Evolutionary conservation across 2,113 vertebrate species (phyloP), one percentile per base, ranked within the genome.

Genomic region (Hippocampus guttulatus): DNA sequence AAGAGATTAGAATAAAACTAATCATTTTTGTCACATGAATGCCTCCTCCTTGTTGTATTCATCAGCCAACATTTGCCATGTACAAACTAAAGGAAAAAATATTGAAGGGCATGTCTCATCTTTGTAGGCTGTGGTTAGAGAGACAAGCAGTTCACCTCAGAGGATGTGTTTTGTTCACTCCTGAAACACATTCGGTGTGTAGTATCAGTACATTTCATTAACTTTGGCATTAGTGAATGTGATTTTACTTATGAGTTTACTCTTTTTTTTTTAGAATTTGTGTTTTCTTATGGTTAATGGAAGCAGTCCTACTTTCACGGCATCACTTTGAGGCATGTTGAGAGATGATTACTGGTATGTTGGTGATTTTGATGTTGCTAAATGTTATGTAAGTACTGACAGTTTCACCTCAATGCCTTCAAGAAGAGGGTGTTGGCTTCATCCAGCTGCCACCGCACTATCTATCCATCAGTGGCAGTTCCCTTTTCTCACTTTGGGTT

Each of bases 381-480:
- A 69, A 70, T 70, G 41, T 73, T 58, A 73, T 71, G 33, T 57
- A 65, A 67, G 33, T 27, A 54, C 70, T 58, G 62, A 70, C 79
- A 77, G 84, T 86, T 71, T 88, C 71, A 74, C 82, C 57, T 76
- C 60, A 65, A 57, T 75, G 82, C 82, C 77, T 76, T 78, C 45
- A 75, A 84, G 73, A 81, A 69, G 38, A 72, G 88, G 75, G 80
- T 86, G 89, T 83, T 73, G 60, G 62, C 78, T 64, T 71, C 76
- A 80, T 89, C 87, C 87, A 88, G 88, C 85, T 89, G 89, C 83
- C 67, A 45, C 67, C 23, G 30, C 47, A 14, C 62, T 87, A 89
- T 89, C 89, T 79, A 67, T 71, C 85, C 85, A 88, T 88, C 88
- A 70, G 82, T 0, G 54, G 70, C 81, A 85, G 80, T 90, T 90